These are phyloP conservation scores for Piscicola geometra DNA, from an alignment of 2,888 invertebrate species.

Conservation along the genomic window DNA sequence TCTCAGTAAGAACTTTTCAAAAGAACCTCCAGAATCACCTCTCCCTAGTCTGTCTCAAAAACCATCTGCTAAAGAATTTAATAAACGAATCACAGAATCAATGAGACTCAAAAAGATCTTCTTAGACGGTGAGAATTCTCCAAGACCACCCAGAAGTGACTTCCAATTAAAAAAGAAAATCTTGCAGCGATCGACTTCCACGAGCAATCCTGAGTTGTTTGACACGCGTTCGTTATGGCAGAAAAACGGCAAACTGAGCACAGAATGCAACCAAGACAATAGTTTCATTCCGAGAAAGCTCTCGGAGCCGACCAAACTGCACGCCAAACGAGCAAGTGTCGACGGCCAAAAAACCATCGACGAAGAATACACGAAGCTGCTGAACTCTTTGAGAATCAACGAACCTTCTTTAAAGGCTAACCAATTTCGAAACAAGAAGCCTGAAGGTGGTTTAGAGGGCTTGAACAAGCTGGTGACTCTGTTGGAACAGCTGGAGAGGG, in stretches of 20 bases:
- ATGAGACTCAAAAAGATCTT: too few species aligned
- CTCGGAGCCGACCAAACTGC: constrained; percentile 14
- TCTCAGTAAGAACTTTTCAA: too few species aligned
- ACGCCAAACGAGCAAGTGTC: neutral
- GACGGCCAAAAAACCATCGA: neutral
- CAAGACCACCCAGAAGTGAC: too few species aligned
- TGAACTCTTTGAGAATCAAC: too few species aligned
- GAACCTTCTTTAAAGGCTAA: too few species aligned
- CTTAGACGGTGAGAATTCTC: too few species aligned
- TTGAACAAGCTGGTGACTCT: constrained; percentile 14
- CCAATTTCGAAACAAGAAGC: neutral
- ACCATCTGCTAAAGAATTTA: too few species aligned
- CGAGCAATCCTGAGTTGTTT: constrained; percentile 3
- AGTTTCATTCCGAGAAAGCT: neutral
- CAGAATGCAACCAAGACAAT: neutral
- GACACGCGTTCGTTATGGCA: neutral
- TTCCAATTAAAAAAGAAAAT: neutral
- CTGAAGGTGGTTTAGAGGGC: constrained; percentile 17
- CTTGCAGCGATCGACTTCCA: neutral
- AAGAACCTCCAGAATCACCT: too few species aligned
- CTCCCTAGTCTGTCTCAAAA: too few species aligned
- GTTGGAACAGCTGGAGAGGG: constrained; percentile 20
- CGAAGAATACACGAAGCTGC: neutral
- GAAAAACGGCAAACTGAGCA: too few species aligned
- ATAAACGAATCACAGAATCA: too few species aligned